These are phyloP conservation scores for Parazoanthus swiftii DNA, from an alignment of 92 coral and sea anemone genomes.

Conservation along the genomic window DNA sequence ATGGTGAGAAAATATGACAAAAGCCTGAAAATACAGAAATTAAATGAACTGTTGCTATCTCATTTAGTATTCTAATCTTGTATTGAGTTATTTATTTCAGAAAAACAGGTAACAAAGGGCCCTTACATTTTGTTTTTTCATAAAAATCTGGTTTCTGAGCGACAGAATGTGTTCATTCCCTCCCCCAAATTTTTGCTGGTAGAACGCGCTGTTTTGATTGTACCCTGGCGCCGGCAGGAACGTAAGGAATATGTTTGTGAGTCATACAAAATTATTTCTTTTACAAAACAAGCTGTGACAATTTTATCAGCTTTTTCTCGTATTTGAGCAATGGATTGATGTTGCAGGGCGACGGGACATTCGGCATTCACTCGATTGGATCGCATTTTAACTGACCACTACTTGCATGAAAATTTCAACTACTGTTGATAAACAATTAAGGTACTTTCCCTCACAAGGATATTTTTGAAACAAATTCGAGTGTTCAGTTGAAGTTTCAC, in stretches of 20 bases:
- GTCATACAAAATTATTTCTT: neutral
- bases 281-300: neutral
- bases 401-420: neutral
- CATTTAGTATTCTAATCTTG: too few species aligned
- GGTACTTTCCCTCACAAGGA: neutral
- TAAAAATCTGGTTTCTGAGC: neutral
- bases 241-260: neutral
- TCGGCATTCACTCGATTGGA: neutral
- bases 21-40: neutral
- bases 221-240: neutral
- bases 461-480: neutral
- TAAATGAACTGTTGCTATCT: neutral
- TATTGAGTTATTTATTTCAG: neutral
- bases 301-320: neutral
- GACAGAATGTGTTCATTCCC: neutral
- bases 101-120: neutral
- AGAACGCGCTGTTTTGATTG: neutral
- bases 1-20: too few species aligned
- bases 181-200: neutral
- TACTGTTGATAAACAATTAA: neutral
- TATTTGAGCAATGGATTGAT: neutral
- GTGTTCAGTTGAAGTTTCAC: neutral
- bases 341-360: neutral
- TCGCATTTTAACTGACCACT: neutral
- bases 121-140: too few species aligned